Percentiles rank a stretch among this genome's conserved stretches.
Conservation (phyloP, 2,797 vertebrate species). For the Enteromius treurensis region DNA sequence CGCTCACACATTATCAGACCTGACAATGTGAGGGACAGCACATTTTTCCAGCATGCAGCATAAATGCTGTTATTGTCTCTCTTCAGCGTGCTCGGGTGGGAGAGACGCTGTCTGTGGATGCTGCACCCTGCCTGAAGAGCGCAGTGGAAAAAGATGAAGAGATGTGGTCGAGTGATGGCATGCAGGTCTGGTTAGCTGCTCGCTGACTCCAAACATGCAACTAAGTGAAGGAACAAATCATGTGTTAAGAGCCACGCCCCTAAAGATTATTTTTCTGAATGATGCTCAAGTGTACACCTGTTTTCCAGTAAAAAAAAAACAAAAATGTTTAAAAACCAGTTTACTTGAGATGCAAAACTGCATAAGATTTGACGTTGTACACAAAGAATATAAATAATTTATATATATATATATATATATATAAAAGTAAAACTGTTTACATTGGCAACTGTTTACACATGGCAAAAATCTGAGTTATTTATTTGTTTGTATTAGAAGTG, state of each 20-base stretch:
- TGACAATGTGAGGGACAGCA: background rate
- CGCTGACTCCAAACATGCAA: background rate
- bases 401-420: too few species aligned
- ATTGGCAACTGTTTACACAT: too few species aligned
- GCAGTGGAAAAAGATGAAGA: constrained; percentile 26
- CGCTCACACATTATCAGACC: background rate
- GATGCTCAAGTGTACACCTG: background rate
- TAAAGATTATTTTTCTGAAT: background rate
- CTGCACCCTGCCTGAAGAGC: constrained; percentile 24
- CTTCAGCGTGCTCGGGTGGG: constrained; percentile 51
- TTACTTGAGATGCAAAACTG: background rate
- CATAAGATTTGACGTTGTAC: background rate
- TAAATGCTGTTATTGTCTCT: constrained; percentile 67
- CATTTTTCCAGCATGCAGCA: constrained; percentile 44
- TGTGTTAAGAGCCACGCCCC: constrained; percentile 18
- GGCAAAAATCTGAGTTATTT: background rate
- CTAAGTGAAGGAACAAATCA: constrained; percentile 42
- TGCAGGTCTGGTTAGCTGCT: background rate
- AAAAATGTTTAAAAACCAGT: background rate
- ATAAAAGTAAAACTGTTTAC: background rate
- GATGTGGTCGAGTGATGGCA: constrained; percentile 18
- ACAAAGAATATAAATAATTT: background rate
- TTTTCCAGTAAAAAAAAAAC: background rate
- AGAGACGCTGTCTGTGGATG: constrained; percentile 40
- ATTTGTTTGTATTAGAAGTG: background rate